These are phyloP conservation scores for Megaleporinus macrocephalus DNA, from an alignment of 2,113 vertebrate species.

Conservation along the genomic window DNA sequence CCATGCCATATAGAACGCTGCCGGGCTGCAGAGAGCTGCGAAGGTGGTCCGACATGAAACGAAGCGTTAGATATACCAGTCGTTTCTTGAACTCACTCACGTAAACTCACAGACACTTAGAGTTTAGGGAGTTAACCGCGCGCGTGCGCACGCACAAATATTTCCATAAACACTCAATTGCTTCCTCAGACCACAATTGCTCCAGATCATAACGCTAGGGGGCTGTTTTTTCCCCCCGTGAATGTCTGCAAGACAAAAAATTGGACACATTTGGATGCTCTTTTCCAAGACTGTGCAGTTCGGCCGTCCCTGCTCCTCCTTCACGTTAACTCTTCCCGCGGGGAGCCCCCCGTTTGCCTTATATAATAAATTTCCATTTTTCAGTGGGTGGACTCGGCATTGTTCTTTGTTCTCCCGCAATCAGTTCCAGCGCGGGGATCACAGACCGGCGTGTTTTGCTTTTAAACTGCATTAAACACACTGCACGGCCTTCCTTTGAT, in stretches of 20 bases:
- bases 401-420: conserved; percentile 40
- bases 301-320: conserved; percentile 26
- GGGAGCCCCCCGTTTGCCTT: conserved; percentile 2
- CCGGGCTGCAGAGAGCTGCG: too few relatives aligned
- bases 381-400: conserved; percentile 7
- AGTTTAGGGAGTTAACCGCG: not conserved
- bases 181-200: not conserved
- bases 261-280: conserved; percentile 46
- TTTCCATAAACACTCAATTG: not conserved
- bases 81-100: not conserved
- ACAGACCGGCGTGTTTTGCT: conserved; percentile 24
- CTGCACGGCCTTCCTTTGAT: conserved; percentile 34
- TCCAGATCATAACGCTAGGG: conserved; percentile 32
- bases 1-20: too few relatives aligned
- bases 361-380: conserved; percentile 33
- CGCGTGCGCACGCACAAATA: not conserved
- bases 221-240: conserved; percentile 20
- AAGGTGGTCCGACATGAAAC: too few relatives aligned
- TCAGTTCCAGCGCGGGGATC: conserved; percentile 39
- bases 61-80: too few relatives aligned
- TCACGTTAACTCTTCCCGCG: conserved; percentile 13
- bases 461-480: conserved; percentile 17
- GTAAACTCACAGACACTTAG: not conserved
- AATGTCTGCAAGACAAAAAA: conserved; percentile 6
- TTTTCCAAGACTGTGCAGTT: conserved; percentile 43